Evolutionary conservation across 2,888 invertebrate genomes (phyloP).

Genomic region (Trypoxylon attenuatum): DNA sequence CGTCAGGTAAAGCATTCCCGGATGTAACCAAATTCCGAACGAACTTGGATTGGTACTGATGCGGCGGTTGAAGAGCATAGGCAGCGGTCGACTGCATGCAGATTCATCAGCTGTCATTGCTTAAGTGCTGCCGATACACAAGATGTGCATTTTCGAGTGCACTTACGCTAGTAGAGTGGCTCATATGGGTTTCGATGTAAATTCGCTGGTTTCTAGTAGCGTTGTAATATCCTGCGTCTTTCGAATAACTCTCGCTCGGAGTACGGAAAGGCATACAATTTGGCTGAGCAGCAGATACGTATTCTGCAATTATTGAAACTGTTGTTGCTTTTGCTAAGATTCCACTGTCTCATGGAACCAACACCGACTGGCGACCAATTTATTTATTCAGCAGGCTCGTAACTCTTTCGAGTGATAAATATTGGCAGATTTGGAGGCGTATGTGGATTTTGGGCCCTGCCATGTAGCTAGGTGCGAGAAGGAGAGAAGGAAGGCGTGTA

Average conservation of each 20-base stretch:
- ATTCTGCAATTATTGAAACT: too few species aligned
- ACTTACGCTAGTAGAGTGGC: slow-evolving; percentile 13
- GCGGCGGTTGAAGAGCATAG: neutral
- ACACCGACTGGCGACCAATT: too few species aligned
- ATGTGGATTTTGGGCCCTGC: slow-evolving; percentile 1
- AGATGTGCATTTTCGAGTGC: slow-evolving; percentile 18
- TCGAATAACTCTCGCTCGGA: too few species aligned
- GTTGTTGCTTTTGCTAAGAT: too few species aligned
- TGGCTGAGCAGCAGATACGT: too few species aligned
- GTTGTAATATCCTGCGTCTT: too few species aligned
- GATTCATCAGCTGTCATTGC: slow-evolving; percentile 40
- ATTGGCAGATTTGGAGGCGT: slow-evolving; percentile 10
- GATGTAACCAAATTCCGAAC: neutral
- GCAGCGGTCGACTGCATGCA: slow-evolving; percentile 3
- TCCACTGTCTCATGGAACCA: too few species aligned
- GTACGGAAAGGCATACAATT: too few species aligned
- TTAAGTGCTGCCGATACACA: slow-evolving; percentile 32
- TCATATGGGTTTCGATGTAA: slow-evolving; percentile 11
- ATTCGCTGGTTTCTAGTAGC: too few species aligned
- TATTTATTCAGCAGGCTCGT: slow-evolving; percentile 23
- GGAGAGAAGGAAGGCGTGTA: too few species aligned
- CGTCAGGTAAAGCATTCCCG: neutral
- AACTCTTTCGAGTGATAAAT: neutral
- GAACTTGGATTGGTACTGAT: neutral
- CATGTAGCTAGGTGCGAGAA: too few species aligned